Evolutionary conservation across 2,797 vertebrate genomes (phyloP).

Genomic region (Chiloscyllium punctatum): DNA sequence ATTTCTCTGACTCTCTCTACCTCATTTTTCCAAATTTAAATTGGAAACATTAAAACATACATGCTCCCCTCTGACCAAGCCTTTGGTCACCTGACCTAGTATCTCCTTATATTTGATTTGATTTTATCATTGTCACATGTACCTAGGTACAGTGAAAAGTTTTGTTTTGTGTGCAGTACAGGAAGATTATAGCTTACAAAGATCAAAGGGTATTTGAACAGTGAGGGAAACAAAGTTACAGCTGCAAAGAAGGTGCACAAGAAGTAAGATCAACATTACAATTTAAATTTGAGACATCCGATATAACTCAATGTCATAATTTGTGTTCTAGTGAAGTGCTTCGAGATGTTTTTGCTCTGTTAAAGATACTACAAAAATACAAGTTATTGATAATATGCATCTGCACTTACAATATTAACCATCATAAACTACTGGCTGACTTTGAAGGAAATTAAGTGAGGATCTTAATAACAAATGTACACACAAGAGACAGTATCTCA

Average conservation of each 20-base stretch:
- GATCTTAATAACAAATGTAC: background rate
- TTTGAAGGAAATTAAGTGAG: background rate
- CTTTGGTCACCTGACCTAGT: background rate
- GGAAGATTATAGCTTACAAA: too few species aligned
- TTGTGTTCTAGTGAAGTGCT: background rate
- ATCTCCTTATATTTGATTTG: background rate
- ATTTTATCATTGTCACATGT: too few species aligned
- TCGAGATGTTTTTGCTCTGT: background rate
- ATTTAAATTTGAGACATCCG: too few species aligned
- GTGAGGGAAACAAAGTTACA: too few species aligned
- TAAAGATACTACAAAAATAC: too few species aligned
- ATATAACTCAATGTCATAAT: background rate
- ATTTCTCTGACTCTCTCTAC: background rate
- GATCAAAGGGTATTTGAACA: too few species aligned
- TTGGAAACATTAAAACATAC: background rate
- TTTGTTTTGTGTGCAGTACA: too few species aligned
- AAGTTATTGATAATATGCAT: background rate
- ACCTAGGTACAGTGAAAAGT: too few species aligned
- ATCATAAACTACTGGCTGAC: background rate
- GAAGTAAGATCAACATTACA: too few species aligned
- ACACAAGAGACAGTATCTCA: background rate
- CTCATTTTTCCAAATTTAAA: background rate
- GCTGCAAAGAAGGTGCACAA: too few species aligned
- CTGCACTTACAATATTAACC: background rate
- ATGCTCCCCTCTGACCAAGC: background rate